Conservation (phyloP, 1,140 invertebrate species). For the Rhopalosiphum padi region DNA sequence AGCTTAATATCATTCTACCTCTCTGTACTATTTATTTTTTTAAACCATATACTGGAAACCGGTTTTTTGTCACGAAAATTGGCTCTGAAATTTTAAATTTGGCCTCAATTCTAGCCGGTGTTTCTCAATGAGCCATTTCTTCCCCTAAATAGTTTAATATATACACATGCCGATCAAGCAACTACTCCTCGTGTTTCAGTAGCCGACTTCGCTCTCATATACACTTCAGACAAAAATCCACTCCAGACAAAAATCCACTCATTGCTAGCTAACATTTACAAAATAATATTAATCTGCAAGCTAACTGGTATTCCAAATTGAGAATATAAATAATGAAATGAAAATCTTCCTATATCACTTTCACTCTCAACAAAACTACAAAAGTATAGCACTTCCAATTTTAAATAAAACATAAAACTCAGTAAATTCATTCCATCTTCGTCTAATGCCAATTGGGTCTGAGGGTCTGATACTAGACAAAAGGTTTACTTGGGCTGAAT, state of each 20-base stretch:
- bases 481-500: no score
- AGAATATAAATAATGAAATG: no score
- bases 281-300: not conserved
- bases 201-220: not conserved
- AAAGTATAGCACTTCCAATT: not conserved
- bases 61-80: not conserved
- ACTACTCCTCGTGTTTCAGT: not conserved
- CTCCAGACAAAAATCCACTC: no score
- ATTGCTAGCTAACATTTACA: not conserved
- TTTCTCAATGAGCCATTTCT: not conserved
- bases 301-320: not conserved
- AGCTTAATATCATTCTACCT: not conserved
- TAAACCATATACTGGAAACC: not conserved
- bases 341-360: no score
- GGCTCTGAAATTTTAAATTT: not conserved
- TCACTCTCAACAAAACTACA: no score
- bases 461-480: no score
- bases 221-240: no score
- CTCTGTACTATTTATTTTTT: not conserved
- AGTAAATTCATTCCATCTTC: not conserved
- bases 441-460: not conserved
- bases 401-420: not conserved
- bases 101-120: not conserved
- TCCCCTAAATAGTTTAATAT: not conserved
- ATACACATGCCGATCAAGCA: not conserved